These are phyloP conservation scores for Andrena trimmerana DNA, from an alignment of 2,888 invertebrate species.

Conservation along the genomic window DNA sequence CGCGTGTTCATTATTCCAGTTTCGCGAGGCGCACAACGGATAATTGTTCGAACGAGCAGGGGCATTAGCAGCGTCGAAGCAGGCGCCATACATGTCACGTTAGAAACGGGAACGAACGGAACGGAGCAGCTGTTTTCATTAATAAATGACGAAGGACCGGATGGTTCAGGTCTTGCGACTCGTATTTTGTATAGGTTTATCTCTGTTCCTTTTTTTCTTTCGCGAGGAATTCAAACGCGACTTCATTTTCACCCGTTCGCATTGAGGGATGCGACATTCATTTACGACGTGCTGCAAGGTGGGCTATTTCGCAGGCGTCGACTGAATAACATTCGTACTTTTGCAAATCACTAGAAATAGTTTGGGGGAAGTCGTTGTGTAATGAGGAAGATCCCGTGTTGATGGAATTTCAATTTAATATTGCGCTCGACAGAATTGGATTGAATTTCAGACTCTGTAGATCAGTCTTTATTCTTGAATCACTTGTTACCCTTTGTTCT, in stretches of 20 bases:
- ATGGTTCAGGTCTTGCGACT: constrained; percentile 14
- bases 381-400: neutral
- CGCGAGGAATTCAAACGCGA: constrained; percentile 26
- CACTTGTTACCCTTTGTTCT: too few relatives aligned
- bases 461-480: neutral
- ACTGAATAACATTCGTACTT: neutral
- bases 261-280: constrained; percentile 34
- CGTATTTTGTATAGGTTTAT: constrained; percentile 35
- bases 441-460: neutral
- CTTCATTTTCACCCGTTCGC: constrained; percentile 12
- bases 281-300: constrained; percentile 9
- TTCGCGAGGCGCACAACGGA: constrained; percentile 25
- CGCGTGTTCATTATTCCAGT: constrained; percentile 41
- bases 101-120: constrained; percentile 1
- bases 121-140: constrained; percentile 49
- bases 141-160: constrained; percentile 42
- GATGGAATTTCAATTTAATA: neutral
- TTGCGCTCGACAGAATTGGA: neutral
- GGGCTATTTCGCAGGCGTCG: constrained; percentile 9
- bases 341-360: neutral
- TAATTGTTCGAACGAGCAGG: constrained; percentile 40
- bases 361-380: neutral
- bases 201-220: neutral
- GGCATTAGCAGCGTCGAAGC: neutral
- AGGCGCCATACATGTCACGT: neutral